These are phyloP conservation scores for Steatocranus sp. DNA, from an alignment of 2,797 vertebrate genomes.

Conservation along the genomic window DNA sequence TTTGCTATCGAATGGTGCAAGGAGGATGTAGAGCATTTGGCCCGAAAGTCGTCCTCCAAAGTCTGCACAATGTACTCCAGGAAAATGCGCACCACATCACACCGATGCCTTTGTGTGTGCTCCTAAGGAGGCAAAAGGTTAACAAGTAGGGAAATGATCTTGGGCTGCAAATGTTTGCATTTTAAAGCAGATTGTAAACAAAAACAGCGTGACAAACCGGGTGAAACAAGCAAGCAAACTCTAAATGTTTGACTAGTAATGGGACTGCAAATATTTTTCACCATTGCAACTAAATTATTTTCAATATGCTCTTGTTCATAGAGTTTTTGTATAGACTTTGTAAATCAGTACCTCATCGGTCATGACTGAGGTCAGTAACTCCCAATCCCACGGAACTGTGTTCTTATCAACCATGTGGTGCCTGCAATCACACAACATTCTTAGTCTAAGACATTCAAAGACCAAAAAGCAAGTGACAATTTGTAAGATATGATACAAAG, in stretches of 20 bases:
- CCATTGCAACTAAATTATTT: not conserved
- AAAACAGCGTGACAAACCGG: not conserved
- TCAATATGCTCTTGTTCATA: not conserved
- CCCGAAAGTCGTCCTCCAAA: conserved; percentile 89
- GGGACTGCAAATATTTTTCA: not conserved
- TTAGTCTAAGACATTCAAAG: not conserved
- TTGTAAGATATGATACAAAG: not conserved
- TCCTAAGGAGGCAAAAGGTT: conserved; percentile 48
- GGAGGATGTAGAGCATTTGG: conserved; percentile 57
- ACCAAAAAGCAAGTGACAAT: not conserved
- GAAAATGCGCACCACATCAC: conserved; percentile 76
- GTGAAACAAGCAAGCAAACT: not conserved
- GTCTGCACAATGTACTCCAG: conserved; percentile 89
- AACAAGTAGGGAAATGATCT: not conserved
- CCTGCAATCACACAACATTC: conserved; percentile 67
- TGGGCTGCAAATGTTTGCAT: not conserved
- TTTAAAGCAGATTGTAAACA: not conserved
- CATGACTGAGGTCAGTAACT: conserved; percentile 80
- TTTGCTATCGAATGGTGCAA: conserved; percentile 82
- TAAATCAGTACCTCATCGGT: conserved; percentile 78
- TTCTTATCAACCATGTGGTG: conserved; percentile 79
- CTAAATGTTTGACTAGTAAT: not conserved
- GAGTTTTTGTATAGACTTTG: not conserved
- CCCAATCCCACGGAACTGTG: conserved; percentile 90
- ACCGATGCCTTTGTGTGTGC: conserved; percentile 3